These are phyloP conservation scores for Myotis yumanensis DNA, from an alignment of 2,113 vertebrate species.

Conservation along the genomic window DNA sequence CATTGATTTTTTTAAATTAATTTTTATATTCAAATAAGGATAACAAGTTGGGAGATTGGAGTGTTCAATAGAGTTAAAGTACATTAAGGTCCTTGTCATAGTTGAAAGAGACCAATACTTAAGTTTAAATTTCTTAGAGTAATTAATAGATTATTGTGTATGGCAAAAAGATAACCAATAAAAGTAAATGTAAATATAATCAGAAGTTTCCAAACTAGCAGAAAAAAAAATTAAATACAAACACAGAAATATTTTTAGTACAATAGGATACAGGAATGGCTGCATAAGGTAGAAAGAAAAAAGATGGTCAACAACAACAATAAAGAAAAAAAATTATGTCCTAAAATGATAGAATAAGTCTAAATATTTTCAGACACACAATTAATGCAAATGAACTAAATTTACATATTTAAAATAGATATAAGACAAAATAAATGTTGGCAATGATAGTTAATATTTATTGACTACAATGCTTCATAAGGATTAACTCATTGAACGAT, in stretches of 20 bases:
- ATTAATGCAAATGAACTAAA: neutral
- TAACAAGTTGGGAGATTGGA: neutral
- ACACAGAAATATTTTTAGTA: neutral
- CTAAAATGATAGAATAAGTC: neutral
- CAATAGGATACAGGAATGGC: neutral
- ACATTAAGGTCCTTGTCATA: neutral
- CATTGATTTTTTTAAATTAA: conserved; percentile 15
- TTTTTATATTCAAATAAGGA: neutral
- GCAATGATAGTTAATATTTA: neutral
- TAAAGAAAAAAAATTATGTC: neutral
- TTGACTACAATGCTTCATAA: neutral
- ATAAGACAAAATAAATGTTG: neutral
- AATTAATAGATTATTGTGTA: neutral
- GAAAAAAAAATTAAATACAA: conserved; percentile 2
- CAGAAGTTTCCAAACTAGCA: conserved; percentile 1
- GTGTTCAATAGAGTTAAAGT: neutral
- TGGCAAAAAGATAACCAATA: neutral
- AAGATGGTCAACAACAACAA: neutral
- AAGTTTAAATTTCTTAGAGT: neutral
- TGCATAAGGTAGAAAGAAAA: neutral
- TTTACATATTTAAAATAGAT: neutral
- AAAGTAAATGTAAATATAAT: neutral
- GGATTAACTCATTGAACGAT: neutral
- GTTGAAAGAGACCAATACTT: neutral
- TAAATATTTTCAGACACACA: neutral